phyloP scores from a whole-genome alignment of 2,113 vertebrate species.

The Perca schrenkii region DNA sequence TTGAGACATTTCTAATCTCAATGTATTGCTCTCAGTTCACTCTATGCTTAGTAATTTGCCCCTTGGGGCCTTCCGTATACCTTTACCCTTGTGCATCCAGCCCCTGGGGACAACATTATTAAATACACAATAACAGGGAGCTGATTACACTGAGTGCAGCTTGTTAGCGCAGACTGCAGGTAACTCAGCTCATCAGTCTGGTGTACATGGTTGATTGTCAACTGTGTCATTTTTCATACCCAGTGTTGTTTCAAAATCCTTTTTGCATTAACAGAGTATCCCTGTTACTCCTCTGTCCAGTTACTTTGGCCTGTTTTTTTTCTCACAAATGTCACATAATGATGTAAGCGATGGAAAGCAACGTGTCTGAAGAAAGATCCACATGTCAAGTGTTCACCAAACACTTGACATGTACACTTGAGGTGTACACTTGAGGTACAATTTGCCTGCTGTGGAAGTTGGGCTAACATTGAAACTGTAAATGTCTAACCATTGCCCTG shows the following conservation, averaged over 20 bases:
- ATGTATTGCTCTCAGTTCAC: constrained; percentile 11
- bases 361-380: background rate
- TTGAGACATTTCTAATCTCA: constrained; percentile 7
- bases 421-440: too few species aligned
- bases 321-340: background rate
- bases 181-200: background rate
- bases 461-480: background rate
- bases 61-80: background rate
- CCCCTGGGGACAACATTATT: background rate
- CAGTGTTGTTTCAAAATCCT: background rate
- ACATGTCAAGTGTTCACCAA: background rate
- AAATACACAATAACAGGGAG: background rate
- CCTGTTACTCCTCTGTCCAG: background rate
- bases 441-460: background rate
- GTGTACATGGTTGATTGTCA: background rate
- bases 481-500: background rate
- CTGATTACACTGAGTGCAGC: background rate
- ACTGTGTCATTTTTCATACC: background rate
- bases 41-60: constrained; percentile 15
- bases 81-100: background rate
- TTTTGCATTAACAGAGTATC: background rate
- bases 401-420: too few species aligned
- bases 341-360: background rate
- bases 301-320: background rate
- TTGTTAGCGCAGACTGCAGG: background rate